A percentile compares a stretch with the other conserved stretches of the same genome.
Conservation (phyloP, 2,113 vertebrate species). For the Pluvianellus socialis region DNA sequence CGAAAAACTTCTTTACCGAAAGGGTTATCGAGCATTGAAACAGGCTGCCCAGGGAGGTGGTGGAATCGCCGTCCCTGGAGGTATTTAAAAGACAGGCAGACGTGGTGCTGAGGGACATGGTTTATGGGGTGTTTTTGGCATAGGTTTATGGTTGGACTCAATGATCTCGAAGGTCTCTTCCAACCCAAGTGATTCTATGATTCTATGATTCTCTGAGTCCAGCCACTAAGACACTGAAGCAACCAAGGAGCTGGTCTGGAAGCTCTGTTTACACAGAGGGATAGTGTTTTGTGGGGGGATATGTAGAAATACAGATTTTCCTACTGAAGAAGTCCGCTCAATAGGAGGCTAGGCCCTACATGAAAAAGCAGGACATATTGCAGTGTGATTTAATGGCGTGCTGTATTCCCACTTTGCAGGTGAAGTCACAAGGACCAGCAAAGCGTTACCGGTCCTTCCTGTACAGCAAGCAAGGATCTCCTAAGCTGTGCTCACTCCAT, state of each 20-base stretch:
- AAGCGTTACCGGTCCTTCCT: fast-evolving
- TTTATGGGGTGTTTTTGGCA: too few relatives aligned
- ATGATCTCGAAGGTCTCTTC: too few relatives aligned
- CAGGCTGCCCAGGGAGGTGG: too few relatives aligned
- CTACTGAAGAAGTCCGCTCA: not conserved
- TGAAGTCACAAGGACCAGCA: not conserved
- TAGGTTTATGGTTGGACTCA: too few relatives aligned
- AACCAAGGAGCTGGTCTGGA: not conserved
- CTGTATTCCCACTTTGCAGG: not conserved
- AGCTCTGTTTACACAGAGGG: not conserved
- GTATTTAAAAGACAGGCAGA: too few relatives aligned
- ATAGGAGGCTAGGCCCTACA: not conserved
- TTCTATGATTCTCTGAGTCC: not conserved
- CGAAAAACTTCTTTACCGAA: too few relatives aligned
- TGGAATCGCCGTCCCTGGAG: too few relatives aligned
- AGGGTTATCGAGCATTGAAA: too few relatives aligned
- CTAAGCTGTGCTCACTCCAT: not conserved
- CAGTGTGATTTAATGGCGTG: not conserved
- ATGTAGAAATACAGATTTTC: not conserved
- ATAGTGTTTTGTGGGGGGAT: not conserved
- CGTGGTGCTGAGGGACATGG: too few relatives aligned
- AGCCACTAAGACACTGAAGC: not conserved
- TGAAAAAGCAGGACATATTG: not conserved
- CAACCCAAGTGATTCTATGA: too few relatives aligned
- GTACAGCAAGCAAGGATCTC: not conserved